Conservation (phyloP, 2,888 invertebrate species). For the Drosophila nr. medialis region DNA sequence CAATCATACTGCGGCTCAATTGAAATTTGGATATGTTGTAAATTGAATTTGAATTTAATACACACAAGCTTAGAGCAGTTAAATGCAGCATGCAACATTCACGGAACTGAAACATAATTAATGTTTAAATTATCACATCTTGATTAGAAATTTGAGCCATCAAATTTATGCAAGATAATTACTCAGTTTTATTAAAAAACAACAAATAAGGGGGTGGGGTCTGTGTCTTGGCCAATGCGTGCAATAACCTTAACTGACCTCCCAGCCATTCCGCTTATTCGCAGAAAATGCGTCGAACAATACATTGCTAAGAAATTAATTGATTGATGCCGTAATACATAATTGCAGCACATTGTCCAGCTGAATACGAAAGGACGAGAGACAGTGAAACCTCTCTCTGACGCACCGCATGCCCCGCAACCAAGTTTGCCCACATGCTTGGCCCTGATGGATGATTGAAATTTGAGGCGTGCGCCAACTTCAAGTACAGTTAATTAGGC, state of each 20-base stretch:
- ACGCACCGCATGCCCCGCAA: neutral
- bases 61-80: conserved; percentile 5
- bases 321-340: conserved; percentile 64
- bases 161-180: neutral
- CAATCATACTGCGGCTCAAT: conserved; percentile 10
- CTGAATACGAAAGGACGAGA: conserved; percentile 15
- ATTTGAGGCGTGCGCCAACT: conserved; percentile 72
- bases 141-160: neutral
- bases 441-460: conserved; percentile 74
- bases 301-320: conserved; percentile 60
- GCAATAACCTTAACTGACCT: neutral
- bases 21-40: neutral
- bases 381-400: neutral
- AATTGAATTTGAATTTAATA: conserved; percentile 4
- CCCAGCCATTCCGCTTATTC: neutral
- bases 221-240: neutral
- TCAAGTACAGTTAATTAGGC: conserved; percentile 78
- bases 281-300: conserved; percentile 15
- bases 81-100: neutral
- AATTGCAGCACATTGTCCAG: conserved; percentile 71
- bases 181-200: neutral
- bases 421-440: conserved; percentile 8
- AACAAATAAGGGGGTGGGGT: neutral
- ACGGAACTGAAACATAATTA: neutral
- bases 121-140: neutral